Base-by-base conservation (phyloP, 1,140 invertebrate genomes). In the Plutomurus gul region DNA sequence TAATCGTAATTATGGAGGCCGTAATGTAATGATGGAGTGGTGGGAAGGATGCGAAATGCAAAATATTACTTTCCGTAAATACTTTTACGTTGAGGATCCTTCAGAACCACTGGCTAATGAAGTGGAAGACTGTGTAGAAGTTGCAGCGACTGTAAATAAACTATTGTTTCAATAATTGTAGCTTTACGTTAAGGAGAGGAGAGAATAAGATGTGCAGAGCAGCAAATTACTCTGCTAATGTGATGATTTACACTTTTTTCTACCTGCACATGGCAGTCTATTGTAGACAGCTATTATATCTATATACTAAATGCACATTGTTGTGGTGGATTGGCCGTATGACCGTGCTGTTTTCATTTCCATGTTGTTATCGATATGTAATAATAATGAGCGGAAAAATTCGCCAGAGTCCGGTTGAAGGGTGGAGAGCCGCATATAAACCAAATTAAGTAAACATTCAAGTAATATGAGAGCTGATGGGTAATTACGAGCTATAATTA, bases 31-130 rank as follows among this genome's bases (percentile, higher is more conserved):
- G 56, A 65, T 65, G 30, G 36, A 30, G n/a, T n/a, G n/a, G n/a
- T n/a, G n/a, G 56, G 27, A 65, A 65, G 56, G 56, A 65, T 65
- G 56, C 25, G 16, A 65, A 65, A 65, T 65, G 56, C 56, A 65
- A 65, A 65, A 65, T 65, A 25, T 16, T 36, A 36, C 11, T 65
- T 51, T 22, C 25, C 25, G 25, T 22, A n/a, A 3, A 33, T 16
- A n/a, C 4, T 16, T 27, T 56, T 33, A 25, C 51, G 30, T 60
- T 65, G 27, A 65, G 56, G 27, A 16, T 30, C 4, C 22, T 60
- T 30, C 16, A 60, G 25, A 30, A n/a, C 33, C 51, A 16, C n/a
- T n/a, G n/a, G 13, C 51, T 51, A 51, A 51, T 51, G 20, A 51
- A n/a, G n/a, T 51, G 47, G 18, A 49, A 49, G n/a, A 22, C 18